These are phyloP conservation scores for Garrulus glandarius DNA, from an alignment of 2,797 vertebrate genomes.

Conservation along the genomic window DNA sequence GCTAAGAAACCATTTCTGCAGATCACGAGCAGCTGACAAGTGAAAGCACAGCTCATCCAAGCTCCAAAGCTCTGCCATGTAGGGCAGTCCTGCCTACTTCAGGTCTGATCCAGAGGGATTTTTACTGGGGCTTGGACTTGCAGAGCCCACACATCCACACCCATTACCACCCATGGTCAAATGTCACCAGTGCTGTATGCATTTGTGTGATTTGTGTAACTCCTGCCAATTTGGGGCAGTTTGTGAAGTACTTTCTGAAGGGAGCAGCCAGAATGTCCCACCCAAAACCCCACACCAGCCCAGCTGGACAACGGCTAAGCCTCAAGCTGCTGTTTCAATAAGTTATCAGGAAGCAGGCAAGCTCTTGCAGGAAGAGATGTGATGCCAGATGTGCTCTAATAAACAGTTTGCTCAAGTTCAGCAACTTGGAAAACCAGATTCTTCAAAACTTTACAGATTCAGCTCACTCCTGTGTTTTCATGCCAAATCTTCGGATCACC, in stretches of 20 bases:
- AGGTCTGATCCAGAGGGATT: not conserved
- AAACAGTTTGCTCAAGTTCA: not conserved
- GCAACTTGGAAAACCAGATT: not conserved
- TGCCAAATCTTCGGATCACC: not conserved
- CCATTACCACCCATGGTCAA: not conserved
- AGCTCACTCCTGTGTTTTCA: not conserved
- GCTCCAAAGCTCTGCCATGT: not conserved
- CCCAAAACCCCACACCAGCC: not conserved
- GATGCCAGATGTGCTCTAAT: not conserved
- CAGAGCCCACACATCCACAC: accelerated
- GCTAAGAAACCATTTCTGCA: not conserved
- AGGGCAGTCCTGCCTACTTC: not conserved
- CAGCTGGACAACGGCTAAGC: not conserved
- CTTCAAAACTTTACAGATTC: not conserved
- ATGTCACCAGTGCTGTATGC: not conserved
- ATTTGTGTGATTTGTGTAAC: not conserved
- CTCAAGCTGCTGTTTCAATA: not conserved
- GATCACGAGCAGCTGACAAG: not conserved
- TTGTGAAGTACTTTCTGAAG: not conserved
- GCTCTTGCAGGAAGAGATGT: not conserved
- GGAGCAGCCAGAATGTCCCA: not conserved
- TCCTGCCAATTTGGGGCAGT: not conserved
- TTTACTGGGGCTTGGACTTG: not conserved
- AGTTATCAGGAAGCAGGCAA: not conserved
- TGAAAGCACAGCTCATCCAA: not conserved